Evolutionary conservation across 2,113 vertebrate genomes (phyloP), one percentile per base, ranked within the genome.

Genomic region (Ceratotherium simum): DNA sequence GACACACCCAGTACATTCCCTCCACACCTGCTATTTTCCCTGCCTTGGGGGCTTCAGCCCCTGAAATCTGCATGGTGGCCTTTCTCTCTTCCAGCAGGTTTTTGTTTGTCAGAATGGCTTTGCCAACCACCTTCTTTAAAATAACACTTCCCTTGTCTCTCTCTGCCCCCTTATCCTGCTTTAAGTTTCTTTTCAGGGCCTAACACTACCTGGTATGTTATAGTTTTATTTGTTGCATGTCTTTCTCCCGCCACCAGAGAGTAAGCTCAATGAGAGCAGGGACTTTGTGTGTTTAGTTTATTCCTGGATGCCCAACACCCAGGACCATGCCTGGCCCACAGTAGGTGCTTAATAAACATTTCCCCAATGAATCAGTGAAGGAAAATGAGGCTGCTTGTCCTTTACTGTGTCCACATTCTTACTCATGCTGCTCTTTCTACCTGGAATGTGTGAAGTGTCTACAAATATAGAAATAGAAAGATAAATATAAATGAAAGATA

Each of bases 1-100:
- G 36, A 42, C 4, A 12, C 0, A 9, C 56, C 56, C 3, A 6
- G 25, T 16, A 12, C 36, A 10, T 9, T 23, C 17, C 3, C 10
- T 16, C 23, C 7, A 8, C 20, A 39, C 25, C 11, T 18, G 27
- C 27, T 64, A 3, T 12, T 21, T 18, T 12, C 29, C 31, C 21
- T 13, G 5, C 31, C 73, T 33, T 62, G 56, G 48, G 48, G 56
- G 48, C 20, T 39, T 51, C 58, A 9, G 36, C 36, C 56, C 64
- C 29, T 58, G 12, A 72, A 67, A 56, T 10, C 82, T 17, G 27
- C 33, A 39, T 2, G n/a, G 56, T 0, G 0, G 21, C 69, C 69
- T 58, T 79, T 60, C 29, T 56, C 58, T 12, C 48, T 16, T 70
- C 9, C 58, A 5, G n/a, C n/a, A 33, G 5, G 12, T 8, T 69